Percentiles rank a stretch among this genome's conserved stretches.
These are phyloP conservation scores for Camptogramma bilineatum DNA, from an alignment of 2,888 invertebrate genomes.

Conservation along the genomic window DNA sequence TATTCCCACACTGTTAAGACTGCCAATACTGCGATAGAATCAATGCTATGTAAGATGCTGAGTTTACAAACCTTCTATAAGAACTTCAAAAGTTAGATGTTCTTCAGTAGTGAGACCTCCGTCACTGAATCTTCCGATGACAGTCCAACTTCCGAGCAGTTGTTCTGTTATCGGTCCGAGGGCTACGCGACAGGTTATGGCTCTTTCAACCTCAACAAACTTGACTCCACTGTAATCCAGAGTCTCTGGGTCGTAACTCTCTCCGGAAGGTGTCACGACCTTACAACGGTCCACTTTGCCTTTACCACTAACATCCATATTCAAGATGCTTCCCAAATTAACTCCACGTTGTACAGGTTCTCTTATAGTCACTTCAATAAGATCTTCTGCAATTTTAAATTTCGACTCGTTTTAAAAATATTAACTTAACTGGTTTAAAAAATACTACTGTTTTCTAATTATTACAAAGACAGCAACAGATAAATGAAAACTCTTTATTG, in stretches of 20 bases:
- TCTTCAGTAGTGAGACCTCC: constrained; percentile 48
- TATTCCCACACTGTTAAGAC: constrained; percentile 5
- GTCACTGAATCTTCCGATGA: constrained; percentile 57
- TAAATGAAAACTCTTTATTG: too few species aligned
- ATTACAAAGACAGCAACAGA: neutral
- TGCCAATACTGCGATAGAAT: neutral
- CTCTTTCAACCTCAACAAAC: constrained; percentile 36
- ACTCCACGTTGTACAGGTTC: constrained; percentile 42
- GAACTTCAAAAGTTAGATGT: constrained; percentile 45
- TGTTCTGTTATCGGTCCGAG: constrained; percentile 50
- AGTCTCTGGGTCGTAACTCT: constrained; percentile 35
- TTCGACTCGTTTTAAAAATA: neutral
- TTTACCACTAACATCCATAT: constrained; percentile 39
- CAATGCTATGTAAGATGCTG: neutral
- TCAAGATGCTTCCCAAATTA: constrained; percentile 45
- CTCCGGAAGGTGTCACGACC: constrained; percentile 47
- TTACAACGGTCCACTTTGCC: constrained; percentile 49
- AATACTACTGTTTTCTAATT: neutral
- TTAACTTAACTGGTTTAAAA: neutral
- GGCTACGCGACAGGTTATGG: constrained; percentile 45
- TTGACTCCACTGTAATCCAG: constrained; percentile 39
- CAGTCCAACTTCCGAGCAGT: constrained; percentile 54
- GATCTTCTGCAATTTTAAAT: constrained; percentile 47
- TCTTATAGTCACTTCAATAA: constrained; percentile 45
- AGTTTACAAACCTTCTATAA: constrained; percentile 54